Evolutionary conservation across 2,113 vertebrate species (phyloP), one percentile per base, ranked within the genome.

Genomic region (Lagopus muta): DNA sequence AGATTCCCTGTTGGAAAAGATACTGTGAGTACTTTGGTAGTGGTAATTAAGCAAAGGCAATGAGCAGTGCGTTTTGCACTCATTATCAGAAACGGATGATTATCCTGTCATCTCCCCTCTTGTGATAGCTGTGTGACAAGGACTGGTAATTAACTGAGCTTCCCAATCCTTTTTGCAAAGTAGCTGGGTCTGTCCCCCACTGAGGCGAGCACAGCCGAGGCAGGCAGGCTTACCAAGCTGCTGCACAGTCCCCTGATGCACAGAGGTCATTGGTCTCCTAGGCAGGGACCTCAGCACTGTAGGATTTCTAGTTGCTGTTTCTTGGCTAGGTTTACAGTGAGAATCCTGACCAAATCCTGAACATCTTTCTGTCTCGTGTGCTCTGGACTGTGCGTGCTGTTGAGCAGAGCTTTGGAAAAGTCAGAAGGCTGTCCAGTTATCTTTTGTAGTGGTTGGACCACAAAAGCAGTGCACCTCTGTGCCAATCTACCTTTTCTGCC

Each of bases 31-130:
- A 91, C 79, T 94, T 94, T 47, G 50, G 85, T 86, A 92, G 92
- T 93, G 91, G 73, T 96, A 96, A 96, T 96, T 96, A 96, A 94
- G 91, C 69, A 91, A 93, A 95, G 89, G 94, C 93, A 94, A 88
- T 80, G 86, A 97, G 86, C 83, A 77, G 78, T 86, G 72, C 2
- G 0, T 79, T 96, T 96, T 96, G 75, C 57, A 11, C 87, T 95
- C 62, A 45, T 89, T 93, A 82, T 84, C 75, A 89, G 92, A 93
- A 93, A 95, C 81, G 72, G 88, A 93, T 92, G 85, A 95, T 95
- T 95, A 95, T 92, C 86, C 79, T 92, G 85, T 90, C 9, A 21
- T 73, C 55, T 92, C 58, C 94, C 36, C 50, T 94, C 78, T 88
- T 95, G 72, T 88, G 82, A 90, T 91, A 91, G 73, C 87, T 91